Evolutionary conservation across 2,797 vertebrate species (phyloP), one percentile per base, ranked within the genome.

Genomic region (Ctenopoma kingsleyae): DNA sequence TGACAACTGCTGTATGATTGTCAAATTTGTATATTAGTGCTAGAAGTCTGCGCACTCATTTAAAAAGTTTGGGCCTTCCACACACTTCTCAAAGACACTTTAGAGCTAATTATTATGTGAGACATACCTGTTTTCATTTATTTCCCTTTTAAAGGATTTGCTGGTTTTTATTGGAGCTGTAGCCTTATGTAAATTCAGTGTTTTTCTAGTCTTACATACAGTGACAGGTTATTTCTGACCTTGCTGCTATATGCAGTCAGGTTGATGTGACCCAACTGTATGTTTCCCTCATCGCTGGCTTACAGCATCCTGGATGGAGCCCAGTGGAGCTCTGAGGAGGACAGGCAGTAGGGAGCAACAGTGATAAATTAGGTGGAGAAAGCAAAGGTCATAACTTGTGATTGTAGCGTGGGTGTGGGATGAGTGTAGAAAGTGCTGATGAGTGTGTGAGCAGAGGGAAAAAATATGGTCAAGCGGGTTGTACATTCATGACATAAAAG

Each of bases 371-470:
- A 90, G 79, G 81, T 57, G 78, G 80, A 70, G 83, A 92, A 92
- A 93, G 88, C 87, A 94, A 94, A 90, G 91, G 88, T 92, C 90
- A 91, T 89, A 89, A 91, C 83, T 91, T 89, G 88, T 89, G 89
- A 91, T 90, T 91, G 89, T 89, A 91, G 87, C 84, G 81, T 88
- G 82, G 86, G 86, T 88, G 90, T 87, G 83, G 76, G 84, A 89
- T 83, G 83, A 80, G 86, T 67, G 75, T 62, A 74, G 82, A 89
- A 78, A 64, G 78, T 87, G 86, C 86, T 87, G 88, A 92, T 88
- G 88, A 89, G 85, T 69, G 79, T 80, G 84, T 82, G 80, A 85
- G 84, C 13, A 8, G 44, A 52, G 67, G 54, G 71, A 60, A 49
- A 67, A 84, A 78, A 89, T 79, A 85, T 47, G 69, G 73, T 73